Evolutionary conservation across 2,113 vertebrate genomes (phyloP).

Genomic region (Panthera tigris): DNA sequence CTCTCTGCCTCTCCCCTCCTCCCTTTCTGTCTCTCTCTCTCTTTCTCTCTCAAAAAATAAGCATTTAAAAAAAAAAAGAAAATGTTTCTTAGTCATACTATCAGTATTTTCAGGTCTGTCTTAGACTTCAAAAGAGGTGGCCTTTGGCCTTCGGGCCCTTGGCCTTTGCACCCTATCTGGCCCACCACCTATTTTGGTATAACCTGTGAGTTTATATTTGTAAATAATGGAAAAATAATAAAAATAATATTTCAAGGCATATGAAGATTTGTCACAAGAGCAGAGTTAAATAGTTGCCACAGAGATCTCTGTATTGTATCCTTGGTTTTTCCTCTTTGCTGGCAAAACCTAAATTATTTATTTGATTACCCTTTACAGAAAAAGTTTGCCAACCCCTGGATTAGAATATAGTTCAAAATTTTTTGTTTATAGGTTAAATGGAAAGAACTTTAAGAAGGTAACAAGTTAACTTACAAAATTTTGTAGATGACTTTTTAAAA

Average conservation of each 20-base stretch:
- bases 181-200: not conserved
- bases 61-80: not conserved
- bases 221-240: slow-evolving; percentile 13
- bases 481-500: not conserved
- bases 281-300: not conserved
- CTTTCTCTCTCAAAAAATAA: too few relatives aligned
- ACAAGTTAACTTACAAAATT: slow-evolving; percentile 7
- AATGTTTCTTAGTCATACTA: not conserved
- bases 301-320: not conserved
- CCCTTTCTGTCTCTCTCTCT: too few relatives aligned
- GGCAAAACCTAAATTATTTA: slow-evolving; percentile 34
- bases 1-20: too few relatives aligned
- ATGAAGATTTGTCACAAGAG: not conserved
- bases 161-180: not conserved
- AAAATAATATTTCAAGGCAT: not conserved
- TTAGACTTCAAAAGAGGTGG: not conserved
- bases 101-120: not conserved
- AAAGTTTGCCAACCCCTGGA: not conserved
- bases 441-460: slow-evolving; percentile 20
- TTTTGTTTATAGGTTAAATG: slow-evolving; percentile 14
- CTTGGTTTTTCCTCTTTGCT: not conserved
- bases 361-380: slow-evolving; percentile 9
- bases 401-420: slow-evolving; percentile 14
- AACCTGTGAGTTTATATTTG: not conserved
- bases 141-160: too few relatives aligned